phyloP scores from a whole-genome alignment of 1,140 invertebrate genomes.

The Procambarus clarkii region DNA sequence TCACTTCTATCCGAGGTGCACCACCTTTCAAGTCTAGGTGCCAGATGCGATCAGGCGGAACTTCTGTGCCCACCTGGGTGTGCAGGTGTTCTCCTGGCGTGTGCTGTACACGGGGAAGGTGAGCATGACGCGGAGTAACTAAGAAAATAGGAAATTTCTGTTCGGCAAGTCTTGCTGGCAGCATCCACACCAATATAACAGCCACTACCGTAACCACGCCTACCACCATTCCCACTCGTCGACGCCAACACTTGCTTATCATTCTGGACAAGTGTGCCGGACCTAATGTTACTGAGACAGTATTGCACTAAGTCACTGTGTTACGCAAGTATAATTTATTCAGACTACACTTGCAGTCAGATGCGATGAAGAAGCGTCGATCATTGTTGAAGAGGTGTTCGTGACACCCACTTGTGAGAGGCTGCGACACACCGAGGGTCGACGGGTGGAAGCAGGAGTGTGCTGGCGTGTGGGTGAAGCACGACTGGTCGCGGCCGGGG shows the following conservation, averaged over 20 bases:
- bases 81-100: background rate
- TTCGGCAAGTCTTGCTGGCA: background rate
- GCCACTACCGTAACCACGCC: background rate
- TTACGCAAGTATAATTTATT: too few species aligned
- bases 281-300: too few species aligned
- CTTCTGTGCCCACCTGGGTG: conserved; percentile 35
- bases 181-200: background rate
- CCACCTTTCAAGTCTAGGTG: conserved; percentile 92
- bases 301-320: too few species aligned
- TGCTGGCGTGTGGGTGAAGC: too few species aligned
- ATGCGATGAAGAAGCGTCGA: background rate
- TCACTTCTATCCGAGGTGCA: conserved; percentile 85
- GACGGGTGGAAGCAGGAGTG: too few species aligned
- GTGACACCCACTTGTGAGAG: too few species aligned
- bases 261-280: background rate
- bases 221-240: background rate
- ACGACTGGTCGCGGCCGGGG: too few species aligned
- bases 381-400: background rate
- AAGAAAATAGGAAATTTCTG: background rate
- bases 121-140: conserved; percentile 3
- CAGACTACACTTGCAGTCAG: background rate
- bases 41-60: conserved; percentile 77
- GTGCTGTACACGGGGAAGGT: background rate
- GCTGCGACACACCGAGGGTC: too few species aligned
- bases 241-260: background rate